These are phyloP conservation scores for Otis tarda DNA, from an alignment of 2,113 vertebrate genomes.

Conservation along the genomic window DNA sequence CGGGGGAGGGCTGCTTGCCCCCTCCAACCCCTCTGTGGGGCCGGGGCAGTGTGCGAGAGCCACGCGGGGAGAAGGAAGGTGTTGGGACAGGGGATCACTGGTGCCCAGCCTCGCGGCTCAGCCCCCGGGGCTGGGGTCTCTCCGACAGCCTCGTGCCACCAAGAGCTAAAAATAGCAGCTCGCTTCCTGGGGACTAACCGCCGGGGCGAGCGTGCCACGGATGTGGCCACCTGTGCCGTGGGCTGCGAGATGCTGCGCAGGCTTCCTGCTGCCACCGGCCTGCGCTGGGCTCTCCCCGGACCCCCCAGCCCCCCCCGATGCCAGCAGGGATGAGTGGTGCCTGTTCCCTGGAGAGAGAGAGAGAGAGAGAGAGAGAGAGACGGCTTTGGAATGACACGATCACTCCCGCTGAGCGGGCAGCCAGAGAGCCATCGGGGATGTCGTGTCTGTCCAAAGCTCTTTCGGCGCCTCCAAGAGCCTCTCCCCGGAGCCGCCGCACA, in stretches of 20 bases:
- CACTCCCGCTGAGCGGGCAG: constrained; percentile 94
- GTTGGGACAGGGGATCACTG: fast-evolving
- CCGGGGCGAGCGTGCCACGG: not conserved
- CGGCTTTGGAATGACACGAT: constrained; percentile 98
- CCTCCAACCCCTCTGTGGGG: fast-evolving
- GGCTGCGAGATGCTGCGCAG: not conserved
- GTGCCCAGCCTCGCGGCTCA: not conserved
- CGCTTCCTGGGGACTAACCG: constrained; percentile 59
- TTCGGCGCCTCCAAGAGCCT: constrained; percentile 54
- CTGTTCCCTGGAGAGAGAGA: not conserved
- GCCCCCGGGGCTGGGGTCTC: not conserved
- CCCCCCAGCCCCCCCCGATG: too few relatives aligned
- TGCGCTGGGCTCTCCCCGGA: fast-evolving
- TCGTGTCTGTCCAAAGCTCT: constrained; percentile 94
- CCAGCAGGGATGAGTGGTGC: fast-evolving
- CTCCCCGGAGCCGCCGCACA: fast-evolving
- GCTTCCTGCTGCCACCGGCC: not conserved
- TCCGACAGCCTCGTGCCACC: not conserved
- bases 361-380: constrained; percentile 66
- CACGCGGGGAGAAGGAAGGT: not conserved
- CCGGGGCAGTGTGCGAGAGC: fast-evolving
- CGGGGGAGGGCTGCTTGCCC: not conserved
- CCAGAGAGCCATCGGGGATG: constrained; percentile 89
- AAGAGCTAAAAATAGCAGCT: constrained; percentile 51
- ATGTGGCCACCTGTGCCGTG: not conserved